phyloP scores from a whole-genome alignment of 1,140 invertebrate genomes.

The Zaprionus africanus region DNA sequence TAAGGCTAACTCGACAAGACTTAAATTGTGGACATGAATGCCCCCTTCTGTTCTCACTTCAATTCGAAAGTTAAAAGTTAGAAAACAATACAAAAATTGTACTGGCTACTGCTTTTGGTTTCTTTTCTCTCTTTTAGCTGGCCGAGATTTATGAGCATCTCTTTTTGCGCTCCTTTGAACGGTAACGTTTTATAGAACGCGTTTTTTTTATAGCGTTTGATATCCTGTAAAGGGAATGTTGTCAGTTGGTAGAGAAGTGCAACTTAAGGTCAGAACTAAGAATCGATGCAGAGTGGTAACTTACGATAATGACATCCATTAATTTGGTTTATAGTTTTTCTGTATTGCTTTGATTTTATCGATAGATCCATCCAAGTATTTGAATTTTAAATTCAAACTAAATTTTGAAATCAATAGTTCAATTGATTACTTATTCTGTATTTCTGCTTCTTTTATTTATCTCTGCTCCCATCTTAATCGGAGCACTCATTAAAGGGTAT shows the following conservation, averaged over 20 bases:
- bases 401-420: too few species aligned
- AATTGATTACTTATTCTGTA: too few species aligned
- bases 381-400: too few species aligned
- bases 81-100: conserved; percentile 75
- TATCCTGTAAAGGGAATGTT: conserved; percentile 11
- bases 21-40: conserved; percentile 58
- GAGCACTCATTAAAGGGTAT: conserved; percentile 3
- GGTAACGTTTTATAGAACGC: conserved; percentile 48
- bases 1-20: conserved; percentile 75
- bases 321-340: too few species aligned
- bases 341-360: too few species aligned
- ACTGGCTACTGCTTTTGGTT: conserved; percentile 27
- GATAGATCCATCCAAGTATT: too few species aligned
- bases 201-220: conserved; percentile 23
- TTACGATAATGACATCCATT: too few species aligned
- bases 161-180: conserved; percentile 58
- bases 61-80: conserved; percentile 72
- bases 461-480: too few species aligned
- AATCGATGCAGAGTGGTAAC: too few species aligned
- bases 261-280: too few species aligned
- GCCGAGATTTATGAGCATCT: conserved; percentile 65
- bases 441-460: too few species aligned
- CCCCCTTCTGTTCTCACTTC: conserved; percentile 38
- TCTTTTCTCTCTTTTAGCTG: conserved; percentile 26
- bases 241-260: too few species aligned